Evolutionary conservation across 2,113 vertebrate genomes (phyloP).

Genomic region (Hypocryptadius cinnamomeus): DNA sequence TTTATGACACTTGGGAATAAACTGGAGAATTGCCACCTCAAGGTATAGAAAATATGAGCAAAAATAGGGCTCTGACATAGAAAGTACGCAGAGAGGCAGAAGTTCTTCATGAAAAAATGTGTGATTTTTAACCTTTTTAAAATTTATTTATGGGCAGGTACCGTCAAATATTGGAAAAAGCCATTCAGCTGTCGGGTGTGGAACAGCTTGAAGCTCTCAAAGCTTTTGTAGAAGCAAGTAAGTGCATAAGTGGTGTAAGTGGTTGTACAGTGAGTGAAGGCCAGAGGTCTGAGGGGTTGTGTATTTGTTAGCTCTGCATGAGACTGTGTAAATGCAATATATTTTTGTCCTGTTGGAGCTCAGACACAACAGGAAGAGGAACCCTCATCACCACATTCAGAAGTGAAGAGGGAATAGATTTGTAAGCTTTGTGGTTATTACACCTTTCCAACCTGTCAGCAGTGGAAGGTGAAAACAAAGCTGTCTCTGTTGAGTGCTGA

Average conservation of each 20-base stretch:
- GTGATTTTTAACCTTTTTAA: neutral
- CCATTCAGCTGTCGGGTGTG: constrained; percentile 84
- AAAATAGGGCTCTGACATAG: neutral
- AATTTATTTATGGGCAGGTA: constrained; percentile 73
- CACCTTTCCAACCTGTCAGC: neutral
- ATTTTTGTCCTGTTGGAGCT: neutral
- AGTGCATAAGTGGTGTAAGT: constrained; percentile 28
- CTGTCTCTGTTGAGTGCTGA: neutral
- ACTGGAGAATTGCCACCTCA: neutral
- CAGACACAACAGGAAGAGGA: neutral
- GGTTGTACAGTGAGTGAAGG: neutral
- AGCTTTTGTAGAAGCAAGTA: constrained; percentile 99
- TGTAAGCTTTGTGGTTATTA: neutral
- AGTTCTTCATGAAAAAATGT: neutral
- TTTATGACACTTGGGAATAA: neutral
- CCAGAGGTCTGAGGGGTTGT: neutral
- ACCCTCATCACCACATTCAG: neutral
- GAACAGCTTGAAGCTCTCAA: constrained; percentile 96
- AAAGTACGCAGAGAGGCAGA: neutral
- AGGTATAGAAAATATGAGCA: neutral
- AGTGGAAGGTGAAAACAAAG: neutral
- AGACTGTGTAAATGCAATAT: neutral
- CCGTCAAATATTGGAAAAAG: constrained; percentile 94
- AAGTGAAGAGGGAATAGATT: neutral
- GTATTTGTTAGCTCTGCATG: fast-evolving